Conservation (phyloP, 2,797 vertebrate species). For the Chloroceryle inda region DNA sequence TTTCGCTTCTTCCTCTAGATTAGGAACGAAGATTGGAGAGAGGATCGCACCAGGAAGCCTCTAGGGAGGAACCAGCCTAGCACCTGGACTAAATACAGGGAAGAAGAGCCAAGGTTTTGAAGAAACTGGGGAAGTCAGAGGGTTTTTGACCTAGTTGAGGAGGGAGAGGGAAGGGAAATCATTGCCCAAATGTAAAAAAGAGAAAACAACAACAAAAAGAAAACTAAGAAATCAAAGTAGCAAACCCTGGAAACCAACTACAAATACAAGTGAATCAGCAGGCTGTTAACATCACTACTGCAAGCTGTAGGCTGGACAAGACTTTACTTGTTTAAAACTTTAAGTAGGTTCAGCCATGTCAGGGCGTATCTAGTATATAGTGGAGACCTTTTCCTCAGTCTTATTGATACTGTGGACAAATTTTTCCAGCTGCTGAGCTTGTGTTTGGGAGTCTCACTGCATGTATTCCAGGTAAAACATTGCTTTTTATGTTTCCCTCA, state of each 20-base stretch:
- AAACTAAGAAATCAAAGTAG: neutral
- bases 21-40: neutral
- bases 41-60: neutral
- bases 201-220: neutral
- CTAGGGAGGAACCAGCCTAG: neutral
- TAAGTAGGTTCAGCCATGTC: neutral
- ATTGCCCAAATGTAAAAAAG: neutral
- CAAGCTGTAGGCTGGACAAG: slow-evolving; percentile 12
- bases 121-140: neutral
- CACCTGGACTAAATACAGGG: neutral
- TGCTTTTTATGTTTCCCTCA: neutral
- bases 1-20: slow-evolving; percentile 11
- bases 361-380: neutral
- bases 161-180: neutral
- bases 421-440: neutral
- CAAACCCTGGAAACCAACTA: neutral
- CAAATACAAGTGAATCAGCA: slow-evolving; percentile 7
- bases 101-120: slow-evolving; percentile 22
- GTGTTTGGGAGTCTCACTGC: neutral
- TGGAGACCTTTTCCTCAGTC: neutral
- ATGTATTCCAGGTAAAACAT: neutral
- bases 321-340: slow-evolving; percentile 9
- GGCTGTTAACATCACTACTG: neutral
- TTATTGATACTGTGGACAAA: neutral
- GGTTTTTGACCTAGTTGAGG: neutral